Base-by-base conservation (phyloP, 2,797 vertebrate species). In the Arnoldichthys spilopterus region DNA sequence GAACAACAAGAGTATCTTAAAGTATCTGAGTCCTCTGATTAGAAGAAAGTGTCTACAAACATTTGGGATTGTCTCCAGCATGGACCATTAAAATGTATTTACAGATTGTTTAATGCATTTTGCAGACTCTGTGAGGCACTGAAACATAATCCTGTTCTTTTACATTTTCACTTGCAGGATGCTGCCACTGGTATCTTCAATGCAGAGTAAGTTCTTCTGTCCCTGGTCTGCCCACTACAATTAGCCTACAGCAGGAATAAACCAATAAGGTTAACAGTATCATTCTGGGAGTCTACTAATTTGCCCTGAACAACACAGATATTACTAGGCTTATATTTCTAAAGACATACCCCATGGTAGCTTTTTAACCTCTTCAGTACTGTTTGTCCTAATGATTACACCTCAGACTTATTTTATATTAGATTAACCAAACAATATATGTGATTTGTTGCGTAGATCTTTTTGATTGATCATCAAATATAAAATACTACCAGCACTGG, bases 131-230 rank as follows among this genome's bases (percentile, higher is more conserved):
- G 18, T 53, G 18, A 6, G 4, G 24, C 4, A 22, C 32, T 54
- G 28, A 75, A 1, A 51, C 13, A 16, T 66, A n/a, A 20, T 58
- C n/a, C 47, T n/a, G 32, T 56, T 37, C 7, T 59, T 28, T 54
- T 43, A 9, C 16, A 8, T 9, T 43, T 16, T 40, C 11, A 26
- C 12, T 64, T 76, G 13, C 67, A 81, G 67, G 43, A 81, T 81
- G 79, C n/a, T 74, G 3, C 66, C 74, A 72, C 30, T 67, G 18
- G 59, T 26, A 20, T 7, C 72, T 58, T 45, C 51, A 72, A 16
- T 37, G 8, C 61, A 66, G 53, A 70, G 79, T 81, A 81, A 80
- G 34, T 49, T 62, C 16, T 62, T 28, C 37, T 26, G 1, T 49
- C 34, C 12, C 11, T 28, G 20, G 26, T 9, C 26, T 71, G 15